Evolutionary conservation across 2,888 invertebrate genomes (phyloP), one percentile per base, ranked within the genome.

Genomic region (Dicycla oo): DNA sequence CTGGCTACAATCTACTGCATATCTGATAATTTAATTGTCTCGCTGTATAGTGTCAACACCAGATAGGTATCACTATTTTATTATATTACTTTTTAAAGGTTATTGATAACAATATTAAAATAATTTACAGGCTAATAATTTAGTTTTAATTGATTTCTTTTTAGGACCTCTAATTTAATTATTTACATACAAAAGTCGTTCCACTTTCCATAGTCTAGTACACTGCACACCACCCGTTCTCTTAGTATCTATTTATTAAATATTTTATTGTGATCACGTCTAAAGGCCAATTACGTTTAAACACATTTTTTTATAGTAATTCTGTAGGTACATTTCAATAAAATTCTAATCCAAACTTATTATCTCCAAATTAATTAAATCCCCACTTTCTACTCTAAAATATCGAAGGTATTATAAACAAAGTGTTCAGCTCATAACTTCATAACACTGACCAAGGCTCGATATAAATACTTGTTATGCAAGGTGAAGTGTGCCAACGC

Each of bases 401-500:
- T n/a, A 51, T 43, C 1, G 57, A 0, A 38, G 6, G 11, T 53
- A 56, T 45, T 73, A 78, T 69, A 78, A 64, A 78, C 64, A 65
- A 57, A 56, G 54, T 38, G 58, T 81, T 15, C 11, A 15, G 10
- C 43, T 66, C 62, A 66, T 71, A 70, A 13, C 7, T 38, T 66
- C 57, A 71, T 71, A 70, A 56, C 43, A 72, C 54, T 78, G 74
- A 77, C 73, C 73, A 23, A 15, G 15, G 47, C 66, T 60, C 11
- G 34, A 34, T 58, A 83, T 78, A 56, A 81, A 81, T 80, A 73
- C 68, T 58, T 72, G 77, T 86, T 83, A 83, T 81, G 78, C 77
- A 84, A 87, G 66, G 49, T 56, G 40, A 85, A 86, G 87, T 89
- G 75, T 85, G 88, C 86, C 90, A 87, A 83, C 81, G 88, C 82